Conservation (phyloP, 2,113 vertebrate species). For the Spea multiplicata region DNA sequence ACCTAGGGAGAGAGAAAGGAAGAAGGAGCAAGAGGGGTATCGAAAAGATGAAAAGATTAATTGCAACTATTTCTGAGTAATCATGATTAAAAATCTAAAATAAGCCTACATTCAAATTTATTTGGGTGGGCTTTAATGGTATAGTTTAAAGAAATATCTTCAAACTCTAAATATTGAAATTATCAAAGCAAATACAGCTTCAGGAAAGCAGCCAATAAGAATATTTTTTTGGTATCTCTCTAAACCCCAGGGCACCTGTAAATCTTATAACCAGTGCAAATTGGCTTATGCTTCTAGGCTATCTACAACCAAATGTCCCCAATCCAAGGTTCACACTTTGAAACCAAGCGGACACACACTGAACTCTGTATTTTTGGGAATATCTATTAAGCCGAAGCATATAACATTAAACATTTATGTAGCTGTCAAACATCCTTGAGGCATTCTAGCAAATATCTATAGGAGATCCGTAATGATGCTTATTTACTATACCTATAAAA, state of each 20-base stretch:
- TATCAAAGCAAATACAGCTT: no score
- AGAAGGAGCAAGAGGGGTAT: no score
- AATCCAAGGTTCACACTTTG: conserved; percentile 20
- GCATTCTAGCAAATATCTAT: background rate
- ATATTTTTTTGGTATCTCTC: conserved; percentile 25
- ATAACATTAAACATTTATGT: background rate
- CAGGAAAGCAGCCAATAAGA: conserved; percentile 23
- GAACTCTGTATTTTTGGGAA: conserved; percentile 13
- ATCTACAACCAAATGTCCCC: conserved; percentile 28
- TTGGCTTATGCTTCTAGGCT: conserved; percentile 35
- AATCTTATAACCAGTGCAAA: conserved; percentile 36
- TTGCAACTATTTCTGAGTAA: no score
- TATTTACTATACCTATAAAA: background rate
- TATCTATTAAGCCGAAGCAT: conserved; percentile 18
- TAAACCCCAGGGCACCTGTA: conserved; percentile 29
- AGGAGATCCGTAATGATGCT: background rate
- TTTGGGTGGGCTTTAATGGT: no score
- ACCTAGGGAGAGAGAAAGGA: no score
- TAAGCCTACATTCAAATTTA: no score
- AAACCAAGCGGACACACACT: conserved; percentile 17
- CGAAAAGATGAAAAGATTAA: no score
- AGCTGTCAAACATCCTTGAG: background rate
- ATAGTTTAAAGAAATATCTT: no score
- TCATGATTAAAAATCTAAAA: no score
- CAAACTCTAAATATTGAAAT: no score